Evolutionary conservation across 2,797 vertebrate genomes (phyloP), one percentile per base, ranked within the genome.

Genomic region (Sebastes taczanowskii): DNA sequence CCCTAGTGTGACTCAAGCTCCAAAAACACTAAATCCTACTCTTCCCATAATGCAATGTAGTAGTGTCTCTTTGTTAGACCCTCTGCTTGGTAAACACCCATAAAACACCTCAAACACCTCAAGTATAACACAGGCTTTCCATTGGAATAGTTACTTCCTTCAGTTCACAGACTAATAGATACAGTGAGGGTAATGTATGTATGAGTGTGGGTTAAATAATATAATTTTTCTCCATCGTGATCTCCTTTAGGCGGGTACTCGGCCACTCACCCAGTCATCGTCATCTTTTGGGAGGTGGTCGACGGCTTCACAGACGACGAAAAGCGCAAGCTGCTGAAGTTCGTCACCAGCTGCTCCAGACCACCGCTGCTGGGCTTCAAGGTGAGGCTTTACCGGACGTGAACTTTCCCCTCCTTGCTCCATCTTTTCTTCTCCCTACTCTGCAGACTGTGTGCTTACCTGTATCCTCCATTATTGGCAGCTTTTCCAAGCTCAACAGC

Each of bases 311-410:
- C 97, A 3, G 97, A 99, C 25, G 98, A 98, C 46, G 98, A 99
- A 85, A 99, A 99, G 86, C 97, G 98, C 81, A 98, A 99, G 78
- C 94, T 99, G 81, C 96, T 99, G 49, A 98, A 96, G 93, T 99
- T 99, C 74, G 99, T 99, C 60, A 99, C 99, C 1, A 99, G 99
- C 93, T 99, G 98, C 91, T 99, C 99, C 77, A 96, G 99, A 46
- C 98, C 99, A 0, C 98, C 99, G 0, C 97, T 99, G 76, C 93
- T 99, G 84, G 99, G 99, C 7, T 99, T 99, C 89, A 99, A 99
- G 97, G 99, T 99, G 90, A 84, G 75, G 35, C 22, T 77, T 80
- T 34, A 68, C 38, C 27, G 62, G 46, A 65, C 42, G 18, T 75
- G 71, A 84, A 61, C 49, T 32, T 75, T 14, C 4, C 38, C 13